Conservation (phyloP, 2,888 invertebrate genomes). For the Caenorhabditis wallacei region DNA sequence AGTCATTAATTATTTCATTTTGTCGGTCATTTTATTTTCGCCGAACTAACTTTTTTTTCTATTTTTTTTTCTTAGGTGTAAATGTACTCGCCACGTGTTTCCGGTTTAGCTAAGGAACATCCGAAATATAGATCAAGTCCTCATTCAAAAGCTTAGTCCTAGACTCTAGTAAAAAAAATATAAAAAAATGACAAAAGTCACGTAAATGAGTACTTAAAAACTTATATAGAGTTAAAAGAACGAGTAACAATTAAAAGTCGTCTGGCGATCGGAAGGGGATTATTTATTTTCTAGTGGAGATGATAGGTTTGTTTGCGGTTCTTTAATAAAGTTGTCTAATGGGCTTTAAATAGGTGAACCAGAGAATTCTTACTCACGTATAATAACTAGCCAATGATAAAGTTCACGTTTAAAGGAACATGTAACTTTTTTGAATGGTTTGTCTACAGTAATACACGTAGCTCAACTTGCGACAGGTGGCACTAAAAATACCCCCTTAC, state of each 20-base stretch:
- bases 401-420: too few relatives aligned
- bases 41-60: conserved; percentile 2
- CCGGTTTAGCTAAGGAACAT: not conserved
- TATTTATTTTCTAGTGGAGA: conserved; percentile 6
- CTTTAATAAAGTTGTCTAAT: too few relatives aligned
- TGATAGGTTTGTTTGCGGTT: not conserved
- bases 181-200: not conserved
- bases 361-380: too few relatives aligned
- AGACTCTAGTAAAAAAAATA: too few relatives aligned
- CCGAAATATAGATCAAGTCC: too few relatives aligned
- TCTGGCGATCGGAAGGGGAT: conserved; percentile 7
- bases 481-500: too few relatives aligned
- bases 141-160: too few relatives aligned
- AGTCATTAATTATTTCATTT: conserved; percentile 8
- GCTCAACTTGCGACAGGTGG: too few relatives aligned
- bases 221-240: conserved; percentile 17
- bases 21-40: conserved; percentile 6
- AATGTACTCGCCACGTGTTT: conserved; percentile 4
- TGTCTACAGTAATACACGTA: too few relatives aligned
- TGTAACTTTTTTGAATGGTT: too few relatives aligned
- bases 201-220: conserved; percentile 17
- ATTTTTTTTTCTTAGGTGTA: not conserved
- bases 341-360: too few relatives aligned
- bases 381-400: too few relatives aligned
- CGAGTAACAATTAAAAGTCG: conserved; percentile 18